A percentile compares a stretch with the other conserved stretches of the same genome.
Evolutionary conservation across 1,140 invertebrate genomes (phyloP).

Genomic region (Leptopilina clavipes): DNA sequence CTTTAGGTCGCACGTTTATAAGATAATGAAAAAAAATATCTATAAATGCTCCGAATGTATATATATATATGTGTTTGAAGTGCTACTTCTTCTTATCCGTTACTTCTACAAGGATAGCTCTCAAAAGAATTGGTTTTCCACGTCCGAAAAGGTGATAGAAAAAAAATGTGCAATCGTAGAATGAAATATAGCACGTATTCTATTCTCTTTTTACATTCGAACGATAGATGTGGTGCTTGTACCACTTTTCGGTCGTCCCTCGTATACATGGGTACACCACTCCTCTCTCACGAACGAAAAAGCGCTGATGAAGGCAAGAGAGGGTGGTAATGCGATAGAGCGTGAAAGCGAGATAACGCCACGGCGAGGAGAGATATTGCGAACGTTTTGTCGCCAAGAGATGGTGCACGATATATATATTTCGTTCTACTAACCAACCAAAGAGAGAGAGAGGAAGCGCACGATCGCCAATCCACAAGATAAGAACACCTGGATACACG

Average conservation of each 20-base stretch:
- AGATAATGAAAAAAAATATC: neutral
- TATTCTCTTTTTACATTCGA: slow-evolving; percentile 13
- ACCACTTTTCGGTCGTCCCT: slow-evolving; percentile 10
- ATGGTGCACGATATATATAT: slow-evolving; percentile 46
- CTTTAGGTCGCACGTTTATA: neutral
- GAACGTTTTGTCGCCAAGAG: slow-evolving; percentile 47
- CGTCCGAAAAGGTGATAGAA: slow-evolving; percentile 3
- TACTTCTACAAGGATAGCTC: slow-evolving; percentile 14
- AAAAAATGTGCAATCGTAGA: slow-evolving; percentile 30
- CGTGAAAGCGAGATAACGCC: slow-evolving; percentile 55
- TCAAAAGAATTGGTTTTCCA: neutral
- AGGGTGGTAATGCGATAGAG: slow-evolving; percentile 49
- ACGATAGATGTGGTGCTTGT: slow-evolving; percentile 26
- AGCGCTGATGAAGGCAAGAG: slow-evolving; percentile 29
- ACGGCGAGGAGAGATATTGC: slow-evolving; percentile 44
- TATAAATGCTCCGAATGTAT: neutral
- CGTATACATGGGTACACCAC: neutral
- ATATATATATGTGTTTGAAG: neutral
- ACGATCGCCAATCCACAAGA: slow-evolving; percentile 45
- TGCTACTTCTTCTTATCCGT: neutral
- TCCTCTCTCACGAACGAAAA: slow-evolving; percentile 6
- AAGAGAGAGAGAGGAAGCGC: slow-evolving; percentile 36
- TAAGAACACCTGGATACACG: slow-evolving; percentile 49
- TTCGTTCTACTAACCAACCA: slow-evolving; percentile 33
- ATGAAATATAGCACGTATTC: slow-evolving; percentile 34